A percentile compares a stretch with the other conserved stretches of the same genome.
These are phyloP conservation scores for Antrozous pallidus DNA, from an alignment of 2,797 vertebrate species.

Conservation along the genomic window DNA sequence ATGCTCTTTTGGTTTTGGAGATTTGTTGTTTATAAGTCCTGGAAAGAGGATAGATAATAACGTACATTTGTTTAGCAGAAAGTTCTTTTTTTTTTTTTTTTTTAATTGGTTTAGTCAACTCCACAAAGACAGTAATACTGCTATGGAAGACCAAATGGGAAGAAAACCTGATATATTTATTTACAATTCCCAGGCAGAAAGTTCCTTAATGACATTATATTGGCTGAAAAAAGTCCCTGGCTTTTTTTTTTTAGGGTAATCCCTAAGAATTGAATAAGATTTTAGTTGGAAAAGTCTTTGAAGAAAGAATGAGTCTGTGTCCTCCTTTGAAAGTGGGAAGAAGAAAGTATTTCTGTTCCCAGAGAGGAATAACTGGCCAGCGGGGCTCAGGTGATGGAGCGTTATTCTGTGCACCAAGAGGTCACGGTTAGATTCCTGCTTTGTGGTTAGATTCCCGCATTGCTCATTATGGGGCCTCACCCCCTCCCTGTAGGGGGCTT, in stretches of 20 bases:
- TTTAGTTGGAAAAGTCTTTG: not conserved
- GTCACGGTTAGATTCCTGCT: not conserved
- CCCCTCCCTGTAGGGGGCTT: not conserved
- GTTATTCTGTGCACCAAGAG: not conserved
- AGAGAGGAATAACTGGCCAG: not conserved
- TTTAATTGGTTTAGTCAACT: too few species aligned
- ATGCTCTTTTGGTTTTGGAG: not conserved
- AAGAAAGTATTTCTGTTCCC: not conserved
- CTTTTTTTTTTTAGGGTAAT: not conserved
- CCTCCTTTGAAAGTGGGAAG: not conserved
- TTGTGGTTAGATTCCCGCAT: too few species aligned
- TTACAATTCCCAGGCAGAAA: not conserved
- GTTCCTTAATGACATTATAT: slow-evolving; percentile 12
- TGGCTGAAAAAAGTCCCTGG: not conserved
- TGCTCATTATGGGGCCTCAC: too few species aligned
- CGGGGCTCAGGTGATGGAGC: not conserved
- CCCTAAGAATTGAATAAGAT: not conserved
- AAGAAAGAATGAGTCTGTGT: not conserved
- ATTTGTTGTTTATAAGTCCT: slow-evolving; percentile 34
- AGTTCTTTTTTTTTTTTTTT: not conserved
- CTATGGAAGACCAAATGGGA: too few species aligned
- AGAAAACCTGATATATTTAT: too few species aligned
- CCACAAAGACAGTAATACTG: too few species aligned
- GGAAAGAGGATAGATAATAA: not conserved
- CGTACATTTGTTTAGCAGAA: slow-evolving; percentile 17